Percentiles rank a stretch among this genome's conserved stretches.
These are phyloP conservation scores for Megastigmus dorsalis DNA, from an alignment of 2,888 invertebrate genomes.

Conservation along the genomic window DNA sequence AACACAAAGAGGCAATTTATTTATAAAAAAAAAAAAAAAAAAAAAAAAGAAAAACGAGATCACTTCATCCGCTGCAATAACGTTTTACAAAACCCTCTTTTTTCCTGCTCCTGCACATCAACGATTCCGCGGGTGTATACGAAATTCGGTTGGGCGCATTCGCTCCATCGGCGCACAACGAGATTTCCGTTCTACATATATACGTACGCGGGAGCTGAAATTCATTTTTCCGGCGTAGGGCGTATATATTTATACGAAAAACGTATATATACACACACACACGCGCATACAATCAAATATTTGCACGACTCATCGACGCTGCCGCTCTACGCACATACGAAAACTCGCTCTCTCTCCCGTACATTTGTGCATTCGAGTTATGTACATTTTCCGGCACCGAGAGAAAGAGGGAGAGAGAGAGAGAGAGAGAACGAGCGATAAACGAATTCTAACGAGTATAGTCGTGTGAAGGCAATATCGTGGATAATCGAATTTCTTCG, in stretches of 20 bases:
- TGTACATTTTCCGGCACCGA: too few relatives aligned
- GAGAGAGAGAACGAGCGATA: conserved; percentile 50
- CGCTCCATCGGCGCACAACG: too few relatives aligned
- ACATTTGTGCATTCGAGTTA: conserved; percentile 1
- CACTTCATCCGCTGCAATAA: too few relatives aligned
- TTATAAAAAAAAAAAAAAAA: too few relatives aligned
- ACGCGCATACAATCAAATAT: conserved; percentile 38
- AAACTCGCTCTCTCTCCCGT: neutral
- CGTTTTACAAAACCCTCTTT: too few relatives aligned
- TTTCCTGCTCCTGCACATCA: too few relatives aligned
- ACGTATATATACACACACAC: neutral
- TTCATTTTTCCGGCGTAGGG: conserved; percentile 9
- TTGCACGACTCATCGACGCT: conserved; percentile 27
- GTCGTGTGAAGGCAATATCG: conserved; percentile 32
- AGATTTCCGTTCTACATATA: conserved; percentile 17
- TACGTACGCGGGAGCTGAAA: neutral
- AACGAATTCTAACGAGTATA: conserved; percentile 46
- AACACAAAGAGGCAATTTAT: too few relatives aligned
- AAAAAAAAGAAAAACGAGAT: too few relatives aligned
- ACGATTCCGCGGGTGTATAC: too few relatives aligned
- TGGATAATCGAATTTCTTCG: conserved; percentile 50
- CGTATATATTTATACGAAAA: too few relatives aligned
- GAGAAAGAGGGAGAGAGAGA: conserved; percentile 7
- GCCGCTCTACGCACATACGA: neutral
- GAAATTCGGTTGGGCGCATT: too few relatives aligned